Evolutionary conservation across 2,113 vertebrate genomes (phyloP), one percentile per base, ranked within the genome.

Genomic region (Mungos mungo): DNA sequence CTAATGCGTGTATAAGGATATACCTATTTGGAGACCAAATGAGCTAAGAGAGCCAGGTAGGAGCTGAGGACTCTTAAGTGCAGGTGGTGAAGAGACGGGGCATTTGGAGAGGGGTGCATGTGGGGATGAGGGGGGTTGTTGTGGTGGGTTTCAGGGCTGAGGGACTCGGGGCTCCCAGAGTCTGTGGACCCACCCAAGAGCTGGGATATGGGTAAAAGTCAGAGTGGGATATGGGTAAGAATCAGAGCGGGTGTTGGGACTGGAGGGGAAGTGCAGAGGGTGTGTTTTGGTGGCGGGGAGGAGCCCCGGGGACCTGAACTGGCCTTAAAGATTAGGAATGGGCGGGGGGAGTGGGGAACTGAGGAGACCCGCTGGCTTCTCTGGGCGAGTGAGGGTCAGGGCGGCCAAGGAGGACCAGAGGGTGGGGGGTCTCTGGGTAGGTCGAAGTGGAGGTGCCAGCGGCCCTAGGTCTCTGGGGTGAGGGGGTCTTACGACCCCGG

Each of bases 1-100:
- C 4, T 45, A 25, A 45, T 18, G 50, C 7, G 3, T 63, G 31
- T 88, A 33, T 54, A 38, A 69, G 76, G 29, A 38, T 38, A 3
- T 68, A 63, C 74, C 57, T 79, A 66, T 52, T 57, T 79, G 45
- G 60, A 60, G 38, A 86, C 50, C 29, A 86, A 88, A 91, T 41
- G 38, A 88, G 45, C 76, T 33, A 63, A 85, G 10, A 11, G 31
- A 74, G 65, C 69, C 50, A 12, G 82, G 33, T 15, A 45, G 41
- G 71, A 93, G 13, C 57, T 27, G 52, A 88, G 27, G 45, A n/a
- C 76, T 71, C 41, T 14, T 14, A 23, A 29, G 14, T 1, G 33
- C 1, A 33, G 25, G 66, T 18, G 87, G 18, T 18, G 13, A 14
- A 54, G 38, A 68, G 31, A 25, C 9, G 71, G 66, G 35, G 72